Evolutionary conservation across 2,797 vertebrate genomes (phyloP).

Genomic region (Agapornis canus): DNA sequence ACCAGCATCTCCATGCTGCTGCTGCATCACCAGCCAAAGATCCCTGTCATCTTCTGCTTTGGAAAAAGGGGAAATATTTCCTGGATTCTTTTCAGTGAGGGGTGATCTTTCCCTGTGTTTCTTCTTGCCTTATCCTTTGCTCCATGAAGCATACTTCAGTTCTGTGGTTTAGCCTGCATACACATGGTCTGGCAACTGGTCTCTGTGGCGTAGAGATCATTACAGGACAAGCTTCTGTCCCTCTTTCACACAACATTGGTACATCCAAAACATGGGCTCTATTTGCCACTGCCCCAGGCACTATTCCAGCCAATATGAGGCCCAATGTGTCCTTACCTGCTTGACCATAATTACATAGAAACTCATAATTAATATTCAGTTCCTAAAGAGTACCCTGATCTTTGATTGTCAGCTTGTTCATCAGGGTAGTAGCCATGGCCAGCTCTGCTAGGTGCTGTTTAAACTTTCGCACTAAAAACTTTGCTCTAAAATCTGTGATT

Average conservation of each 20-base stretch:
- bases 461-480: neutral
- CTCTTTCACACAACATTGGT: accelerated
- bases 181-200: accelerated
- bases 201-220: neutral
- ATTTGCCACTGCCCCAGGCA: neutral
- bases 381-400: neutral
- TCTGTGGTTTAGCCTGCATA: neutral
- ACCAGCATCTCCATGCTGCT: neutral
- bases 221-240: neutral
- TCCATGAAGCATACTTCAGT: neutral
- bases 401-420: neutral
- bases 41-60: neutral
- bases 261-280: accelerated
- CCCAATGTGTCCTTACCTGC: accelerated
- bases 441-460: neutral
- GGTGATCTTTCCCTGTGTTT: accelerated
- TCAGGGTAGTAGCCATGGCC: neutral
- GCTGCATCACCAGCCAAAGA: neutral
- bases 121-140: neutral
- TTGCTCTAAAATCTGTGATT: neutral
- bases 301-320: accelerated
- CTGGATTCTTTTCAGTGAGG: accelerated
- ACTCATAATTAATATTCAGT: accelerated
- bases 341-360: neutral
- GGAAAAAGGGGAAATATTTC: neutral